Conservation (phyloP, 2,113 vertebrate genomes). For the Chamaetylas fuelleborni region DNA sequence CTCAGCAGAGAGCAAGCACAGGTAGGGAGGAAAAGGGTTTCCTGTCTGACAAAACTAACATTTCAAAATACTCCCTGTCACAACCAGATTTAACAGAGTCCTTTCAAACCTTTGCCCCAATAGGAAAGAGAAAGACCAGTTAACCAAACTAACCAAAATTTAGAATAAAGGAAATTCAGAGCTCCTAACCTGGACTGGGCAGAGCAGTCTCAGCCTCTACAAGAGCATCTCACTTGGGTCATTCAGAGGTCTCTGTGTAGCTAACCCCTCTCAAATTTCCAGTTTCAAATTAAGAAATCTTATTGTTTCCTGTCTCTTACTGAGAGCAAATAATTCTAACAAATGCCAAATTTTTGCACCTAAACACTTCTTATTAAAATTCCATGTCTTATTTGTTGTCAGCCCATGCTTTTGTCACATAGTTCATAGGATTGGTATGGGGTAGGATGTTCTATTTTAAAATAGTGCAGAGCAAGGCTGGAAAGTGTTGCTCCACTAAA, state of each 20-base stretch:
- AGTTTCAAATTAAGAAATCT: background rate
- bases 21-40: slow-evolving; percentile 17
- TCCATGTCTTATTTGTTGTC: background rate
- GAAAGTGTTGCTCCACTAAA: background rate
- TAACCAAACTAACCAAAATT: background rate
- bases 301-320: background rate
- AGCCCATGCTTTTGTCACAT: background rate
- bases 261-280: background rate
- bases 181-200: background rate
- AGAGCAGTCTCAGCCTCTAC: background rate
- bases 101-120: background rate
- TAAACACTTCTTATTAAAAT: background rate
- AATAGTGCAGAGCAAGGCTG: background rate
- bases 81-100: background rate
- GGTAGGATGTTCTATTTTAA: background rate
- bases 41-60: background rate
- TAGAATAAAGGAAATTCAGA: background rate
- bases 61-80: background rate
- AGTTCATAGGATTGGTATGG: background rate
- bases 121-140: background rate
- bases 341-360: background rate
- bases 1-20: background rate
- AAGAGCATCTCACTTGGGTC: background rate
- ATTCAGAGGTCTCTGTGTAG: background rate
- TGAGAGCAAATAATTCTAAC: background rate